Evolutionary conservation across 2,113 vertebrate species (phyloP).

Genomic region (Desmodus rotundus): DNA sequence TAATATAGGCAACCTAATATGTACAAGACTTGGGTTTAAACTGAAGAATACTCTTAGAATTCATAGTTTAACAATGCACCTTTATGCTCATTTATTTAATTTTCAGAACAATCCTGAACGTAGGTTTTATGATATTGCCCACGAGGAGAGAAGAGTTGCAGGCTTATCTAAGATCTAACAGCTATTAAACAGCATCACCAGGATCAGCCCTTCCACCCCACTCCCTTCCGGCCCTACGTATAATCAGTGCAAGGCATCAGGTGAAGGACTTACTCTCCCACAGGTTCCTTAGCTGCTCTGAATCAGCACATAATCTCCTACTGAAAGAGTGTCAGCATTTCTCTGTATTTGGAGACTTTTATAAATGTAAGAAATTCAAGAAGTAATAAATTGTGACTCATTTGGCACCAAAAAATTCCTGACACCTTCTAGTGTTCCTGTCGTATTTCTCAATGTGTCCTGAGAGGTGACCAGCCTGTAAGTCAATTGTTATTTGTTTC

Average conservation of each 20-base stretch:
- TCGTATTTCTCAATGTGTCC: neutral
- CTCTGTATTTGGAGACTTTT: neutral
- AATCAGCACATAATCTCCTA: neutral
- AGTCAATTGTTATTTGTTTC: conserved; percentile 33
- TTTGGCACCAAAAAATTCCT: conserved; percentile 23
- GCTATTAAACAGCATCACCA: neutral
- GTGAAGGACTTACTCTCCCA: rapidly evolving
- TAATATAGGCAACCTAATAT: neutral
- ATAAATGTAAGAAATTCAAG: neutral
- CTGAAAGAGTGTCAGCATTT: neutral
- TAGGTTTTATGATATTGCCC: neutral
- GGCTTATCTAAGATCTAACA: neutral
- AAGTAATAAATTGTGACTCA: neutral
- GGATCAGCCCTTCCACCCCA: neutral
- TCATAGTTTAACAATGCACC: neutral
- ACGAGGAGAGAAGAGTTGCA: neutral
- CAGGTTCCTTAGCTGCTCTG: neutral
- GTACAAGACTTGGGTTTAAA: neutral
- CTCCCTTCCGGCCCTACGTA: neutral
- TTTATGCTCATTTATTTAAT: neutral
- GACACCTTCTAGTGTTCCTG: neutral
- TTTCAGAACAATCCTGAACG: neutral
- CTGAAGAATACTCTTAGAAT: neutral
- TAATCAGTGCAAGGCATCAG: neutral
- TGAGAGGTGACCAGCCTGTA: neutral